phyloP scores from a whole-genome alignment of 2,797 vertebrate genomes.

The Cirrhinus molitorella region DNA sequence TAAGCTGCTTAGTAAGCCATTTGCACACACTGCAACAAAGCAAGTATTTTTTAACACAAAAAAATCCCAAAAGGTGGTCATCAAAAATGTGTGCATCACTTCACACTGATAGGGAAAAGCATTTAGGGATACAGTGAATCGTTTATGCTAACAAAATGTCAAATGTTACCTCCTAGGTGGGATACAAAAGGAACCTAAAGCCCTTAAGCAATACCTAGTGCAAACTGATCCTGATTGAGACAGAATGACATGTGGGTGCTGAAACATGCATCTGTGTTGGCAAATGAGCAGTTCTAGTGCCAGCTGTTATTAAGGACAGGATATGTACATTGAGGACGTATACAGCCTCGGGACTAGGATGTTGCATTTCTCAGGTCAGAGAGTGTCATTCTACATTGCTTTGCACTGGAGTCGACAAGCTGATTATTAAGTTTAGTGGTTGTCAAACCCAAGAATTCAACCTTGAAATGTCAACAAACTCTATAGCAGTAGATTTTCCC shows the following conservation, averaged over 20 bases:
- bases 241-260: background rate
- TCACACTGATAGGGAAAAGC: background rate
- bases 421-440: slow-evolving; percentile 1
- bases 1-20: background rate
- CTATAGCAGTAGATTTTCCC: background rate
- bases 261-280: background rate
- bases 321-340: slow-evolving; percentile 4
- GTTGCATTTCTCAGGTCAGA: slow-evolving; percentile 7
- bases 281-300: background rate
- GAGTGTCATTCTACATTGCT: background rate
- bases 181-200: background rate
- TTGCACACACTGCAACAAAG: background rate
- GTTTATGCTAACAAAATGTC: background rate
- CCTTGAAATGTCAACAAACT: slow-evolving; percentile 21
- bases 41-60: background rate
- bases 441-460: background rate
- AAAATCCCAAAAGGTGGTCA: background rate
- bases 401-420: background rate
- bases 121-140: background rate
- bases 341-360: background rate
- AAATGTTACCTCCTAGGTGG: slow-evolving; percentile 1
- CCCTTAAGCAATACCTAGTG: background rate
- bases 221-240: slow-evolving; percentile 8
- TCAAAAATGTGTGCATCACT: background rate
- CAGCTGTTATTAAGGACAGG: background rate